Base-by-base conservation (phyloP, 2,797 vertebrate species). In the Onychomys leucogaster region DNA sequence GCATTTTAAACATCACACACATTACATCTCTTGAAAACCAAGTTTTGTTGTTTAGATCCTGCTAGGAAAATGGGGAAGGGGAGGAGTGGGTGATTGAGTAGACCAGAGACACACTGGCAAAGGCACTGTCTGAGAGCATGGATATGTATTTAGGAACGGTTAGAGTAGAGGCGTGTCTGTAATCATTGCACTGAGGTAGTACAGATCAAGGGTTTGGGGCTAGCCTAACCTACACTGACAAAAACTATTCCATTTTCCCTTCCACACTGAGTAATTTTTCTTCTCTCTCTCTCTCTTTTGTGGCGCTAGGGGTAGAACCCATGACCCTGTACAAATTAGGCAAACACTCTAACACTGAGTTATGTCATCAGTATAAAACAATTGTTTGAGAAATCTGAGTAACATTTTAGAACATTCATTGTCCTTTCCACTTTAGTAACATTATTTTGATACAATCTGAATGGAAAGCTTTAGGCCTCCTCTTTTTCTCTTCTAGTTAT, bases 11-110 rank as follows among this genome's bases (percentile, higher is more conserved):
- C 3, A 94, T 49, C 49, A 93, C 11, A 41, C 17, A 94, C 37
- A 61, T 67, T 13, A 95, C 37, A 73, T 73, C 19, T 46, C 49
- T 57, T 78, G 77, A 96, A 94, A 94, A 83, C 49, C 71, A 85
- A 90, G 2, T 80, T 37, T 57, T 57, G 17, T 59, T 34, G 82
- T 91, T 69, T 37, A 37, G 59, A 41, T 87, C 85, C n/a, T 95
- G 77, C 91, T 27, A 78, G 75, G 37, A 32, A 85, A 84, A 65
- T 27, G 25, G 16, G 65, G 14, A 94, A 37, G 13, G n/a, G 57
- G n/a, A 81, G 17, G 19, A 55, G 57, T 29, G 16, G 27, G 46
- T 46, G 57, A 90, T 17, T 34, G 29, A 57, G 71, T 2, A 76
- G 27, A 83, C 4, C 29, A 85, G 0, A 83, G 67, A 78, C 23